These are phyloP conservation scores for Entelurus aequoreus DNA, from an alignment of 2,113 vertebrate genomes.

Conservation along the genomic window DNA sequence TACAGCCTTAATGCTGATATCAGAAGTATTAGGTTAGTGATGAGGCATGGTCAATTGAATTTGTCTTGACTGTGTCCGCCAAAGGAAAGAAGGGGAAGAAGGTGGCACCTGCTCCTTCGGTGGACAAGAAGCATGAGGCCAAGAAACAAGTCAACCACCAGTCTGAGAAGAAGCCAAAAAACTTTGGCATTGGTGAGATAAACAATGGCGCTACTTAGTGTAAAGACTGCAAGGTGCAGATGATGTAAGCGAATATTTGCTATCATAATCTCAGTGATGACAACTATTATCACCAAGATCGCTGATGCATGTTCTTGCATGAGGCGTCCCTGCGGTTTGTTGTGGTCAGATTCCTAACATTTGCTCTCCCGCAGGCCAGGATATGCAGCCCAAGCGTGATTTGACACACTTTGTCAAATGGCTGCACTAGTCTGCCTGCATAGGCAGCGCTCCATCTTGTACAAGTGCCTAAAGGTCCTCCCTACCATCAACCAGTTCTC, in stretches of 20 bases:
- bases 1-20: too few species aligned
- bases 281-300: slow-evolving; percentile 89
- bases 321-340: not conserved
- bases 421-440: slow-evolving; percentile 95
- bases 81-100: slow-evolving; percentile 99
- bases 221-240: slow-evolving; percentile 60
- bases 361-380: slow-evolving; percentile 80
- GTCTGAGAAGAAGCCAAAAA: slow-evolving; percentile 95
- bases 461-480: slow-evolving; percentile 94
- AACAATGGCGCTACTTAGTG: rapidly evolving
- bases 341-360: not conserved
- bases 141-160: slow-evolving; percentile 95
- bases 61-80: slow-evolving; percentile 61
- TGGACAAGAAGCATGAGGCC: slow-evolving; percentile 92
- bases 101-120: slow-evolving; percentile 95
- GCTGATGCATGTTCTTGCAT: slow-evolving; percentile 77
- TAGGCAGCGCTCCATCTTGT: slow-evolving; percentile 92
- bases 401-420: slow-evolving; percentile 96
- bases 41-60: too few species aligned
- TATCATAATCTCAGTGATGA: slow-evolving; percentile 80
- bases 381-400: slow-evolving; percentile 96
- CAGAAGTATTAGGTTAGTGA: too few species aligned
- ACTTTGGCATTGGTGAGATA: slow-evolving; percentile 91
- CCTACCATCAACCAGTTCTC: slow-evolving; percentile 97
- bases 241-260: slow-evolving; percentile 90